Conservation (phyloP, 2,888 invertebrate genomes). For the Ornithoptera priamus region DNA sequence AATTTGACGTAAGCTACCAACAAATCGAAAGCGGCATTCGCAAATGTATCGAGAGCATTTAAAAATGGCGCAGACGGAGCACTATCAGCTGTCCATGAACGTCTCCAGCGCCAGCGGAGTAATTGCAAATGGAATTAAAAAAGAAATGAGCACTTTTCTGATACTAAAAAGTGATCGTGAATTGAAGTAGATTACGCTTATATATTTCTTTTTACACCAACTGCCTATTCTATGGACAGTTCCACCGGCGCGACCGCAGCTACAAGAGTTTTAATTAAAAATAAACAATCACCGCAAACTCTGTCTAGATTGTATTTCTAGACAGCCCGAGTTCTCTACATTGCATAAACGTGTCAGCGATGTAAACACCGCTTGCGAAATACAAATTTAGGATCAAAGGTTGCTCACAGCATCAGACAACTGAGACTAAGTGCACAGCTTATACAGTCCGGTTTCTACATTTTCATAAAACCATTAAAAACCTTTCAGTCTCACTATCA, state of each 20-base stretch:
- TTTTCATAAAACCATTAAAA: neutral
- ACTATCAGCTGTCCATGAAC: neutral
- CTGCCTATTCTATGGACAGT: neutral
- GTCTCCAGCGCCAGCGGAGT: neutral
- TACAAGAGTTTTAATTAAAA: neutral
- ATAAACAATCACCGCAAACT: neutral
- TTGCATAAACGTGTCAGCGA: constrained; percentile 1
- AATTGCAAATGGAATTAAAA: neutral
- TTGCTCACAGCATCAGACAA: neutral
- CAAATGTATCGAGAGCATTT: neutral
- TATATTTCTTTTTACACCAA: neutral
- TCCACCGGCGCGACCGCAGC: neutral
- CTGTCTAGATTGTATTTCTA: neutral
- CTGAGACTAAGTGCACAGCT: constrained; percentile 1
- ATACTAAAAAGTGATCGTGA: neutral
- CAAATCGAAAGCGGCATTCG: neutral
- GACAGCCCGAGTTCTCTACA: neutral
- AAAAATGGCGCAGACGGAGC: neutral
- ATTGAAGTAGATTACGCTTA: neutral
- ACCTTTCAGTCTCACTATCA: neutral
- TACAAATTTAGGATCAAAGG: constrained; percentile 19
- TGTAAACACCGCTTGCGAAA: constrained; percentile 6
- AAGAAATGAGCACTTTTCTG: neutral
- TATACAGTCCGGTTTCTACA: neutral
- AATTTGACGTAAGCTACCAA: neutral